These are phyloP conservation scores for Phaedon cochleariae DNA, from an alignment of 2,888 invertebrate genomes.

Conservation along the genomic window DNA sequence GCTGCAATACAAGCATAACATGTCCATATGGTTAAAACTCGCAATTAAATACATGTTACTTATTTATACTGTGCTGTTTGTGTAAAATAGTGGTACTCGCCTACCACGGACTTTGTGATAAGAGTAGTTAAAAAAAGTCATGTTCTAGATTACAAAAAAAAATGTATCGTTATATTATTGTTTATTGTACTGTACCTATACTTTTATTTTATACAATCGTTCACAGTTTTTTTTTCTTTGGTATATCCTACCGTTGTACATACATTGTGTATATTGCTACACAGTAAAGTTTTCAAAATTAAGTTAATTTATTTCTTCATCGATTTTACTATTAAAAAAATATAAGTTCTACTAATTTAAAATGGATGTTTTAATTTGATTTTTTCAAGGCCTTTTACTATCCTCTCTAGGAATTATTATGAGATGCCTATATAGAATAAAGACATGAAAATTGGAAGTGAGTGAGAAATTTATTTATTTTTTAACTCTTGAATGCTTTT, in stretches of 20 bases:
- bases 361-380: constrained; percentile 35
- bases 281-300: constrained; percentile 58
- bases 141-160: constrained; percentile 60
- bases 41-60: constrained; percentile 62
- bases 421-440: neutral
- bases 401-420: neutral
- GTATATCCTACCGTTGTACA: constrained; percentile 60
- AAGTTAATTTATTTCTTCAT: constrained; percentile 54
- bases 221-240: constrained; percentile 56
- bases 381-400: neutral
- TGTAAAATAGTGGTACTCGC: constrained; percentile 53
- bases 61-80: constrained; percentile 63
- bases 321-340: constrained; percentile 50
- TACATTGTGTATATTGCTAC: constrained; percentile 60
- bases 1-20: constrained; percentile 59
- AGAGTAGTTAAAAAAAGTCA: constrained; percentile 60
- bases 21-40: constrained; percentile 58
- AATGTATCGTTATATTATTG: constrained; percentile 62
- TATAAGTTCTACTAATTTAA: constrained; percentile 52
- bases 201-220: constrained; percentile 62
- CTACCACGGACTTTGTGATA: constrained; percentile 62
- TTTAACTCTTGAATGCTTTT: no score
- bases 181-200: constrained; percentile 62
- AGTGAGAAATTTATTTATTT: no score
- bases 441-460: neutral